phyloP scores from a whole-genome alignment of 2,113 vertebrate species.

The Pipa parva region DNA sequence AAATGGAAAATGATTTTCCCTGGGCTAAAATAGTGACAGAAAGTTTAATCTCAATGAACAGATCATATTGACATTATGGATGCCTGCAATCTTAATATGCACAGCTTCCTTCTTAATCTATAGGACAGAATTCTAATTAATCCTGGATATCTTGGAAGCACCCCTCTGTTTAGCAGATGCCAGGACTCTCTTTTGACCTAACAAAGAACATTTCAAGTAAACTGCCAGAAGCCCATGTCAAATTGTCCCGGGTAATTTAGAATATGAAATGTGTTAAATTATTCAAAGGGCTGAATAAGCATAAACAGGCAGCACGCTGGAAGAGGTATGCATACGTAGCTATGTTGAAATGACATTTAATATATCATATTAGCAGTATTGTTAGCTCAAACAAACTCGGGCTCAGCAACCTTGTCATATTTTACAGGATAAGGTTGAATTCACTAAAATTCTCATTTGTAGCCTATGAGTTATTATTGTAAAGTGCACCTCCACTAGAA shows the following conservation, averaged over 20 bases:
- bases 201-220: slow-evolving; percentile 70
- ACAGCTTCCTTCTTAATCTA: slow-evolving; percentile 26
- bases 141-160: slow-evolving; percentile 62
- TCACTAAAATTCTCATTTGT: background rate
- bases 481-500: background rate
- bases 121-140: slow-evolving; percentile 60
- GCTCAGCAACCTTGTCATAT: slow-evolving; percentile 45
- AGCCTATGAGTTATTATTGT: background rate
- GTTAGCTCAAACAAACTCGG: slow-evolving; percentile 66
- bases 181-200: slow-evolving; percentile 71
- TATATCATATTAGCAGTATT: slow-evolving; percentile 84
- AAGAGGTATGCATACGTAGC: slow-evolving; percentile 71
- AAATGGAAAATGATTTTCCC: background rate
- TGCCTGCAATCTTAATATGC: slow-evolving; percentile 1
- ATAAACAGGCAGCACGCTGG: slow-evolving; percentile 72
- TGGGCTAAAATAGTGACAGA: background rate
- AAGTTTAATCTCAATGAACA: slow-evolving; percentile 5
- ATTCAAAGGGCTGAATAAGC: slow-evolving; percentile 95
- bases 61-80: slow-evolving; percentile 30
- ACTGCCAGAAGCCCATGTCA: slow-evolving; percentile 73
- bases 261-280: slow-evolving; percentile 84
- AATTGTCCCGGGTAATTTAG: slow-evolving; percentile 84
- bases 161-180: slow-evolving; percentile 70
- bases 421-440: slow-evolving; percentile 10
- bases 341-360: slow-evolving; percentile 78